These are phyloP conservation scores for Malurus splendens DNA, from an alignment of 2,797 vertebrate species.

Conservation along the genomic window DNA sequence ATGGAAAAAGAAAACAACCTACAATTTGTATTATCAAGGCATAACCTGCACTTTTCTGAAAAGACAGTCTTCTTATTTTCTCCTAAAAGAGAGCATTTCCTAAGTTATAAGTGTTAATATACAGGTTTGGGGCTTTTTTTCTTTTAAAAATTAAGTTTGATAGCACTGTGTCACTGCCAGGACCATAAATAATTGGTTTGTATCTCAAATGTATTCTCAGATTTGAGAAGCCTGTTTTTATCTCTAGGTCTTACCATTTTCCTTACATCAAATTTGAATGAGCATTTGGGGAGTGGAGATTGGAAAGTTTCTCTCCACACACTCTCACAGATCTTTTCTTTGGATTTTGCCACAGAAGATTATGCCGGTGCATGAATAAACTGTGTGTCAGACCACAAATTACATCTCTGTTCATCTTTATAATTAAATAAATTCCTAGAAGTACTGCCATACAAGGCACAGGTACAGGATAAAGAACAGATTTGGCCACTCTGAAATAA, in stretches of 20 bases:
- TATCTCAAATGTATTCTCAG: background rate
- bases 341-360: background rate
- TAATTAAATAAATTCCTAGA: background rate
- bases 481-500: background rate
- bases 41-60: background rate
- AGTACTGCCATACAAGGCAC: background rate
- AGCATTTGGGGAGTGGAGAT: background rate
- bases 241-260: background rate
- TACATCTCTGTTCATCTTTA: background rate
- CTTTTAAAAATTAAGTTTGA: background rate
- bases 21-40: background rate
- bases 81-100: background rate
- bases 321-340: background rate
- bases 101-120: background rate
- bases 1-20: accelerated
- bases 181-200: background rate
- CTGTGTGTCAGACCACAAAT: background rate
- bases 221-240: background rate
- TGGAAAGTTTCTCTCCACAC: background rate
- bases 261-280: background rate
- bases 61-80: background rate
- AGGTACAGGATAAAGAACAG: background rate
- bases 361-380: accelerated
- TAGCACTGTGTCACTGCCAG: background rate
- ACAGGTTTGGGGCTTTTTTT: background rate